These are phyloP conservation scores for Mastomys coucha DNA, from an alignment of 2,113 vertebrate species.

Conservation along the genomic window DNA sequence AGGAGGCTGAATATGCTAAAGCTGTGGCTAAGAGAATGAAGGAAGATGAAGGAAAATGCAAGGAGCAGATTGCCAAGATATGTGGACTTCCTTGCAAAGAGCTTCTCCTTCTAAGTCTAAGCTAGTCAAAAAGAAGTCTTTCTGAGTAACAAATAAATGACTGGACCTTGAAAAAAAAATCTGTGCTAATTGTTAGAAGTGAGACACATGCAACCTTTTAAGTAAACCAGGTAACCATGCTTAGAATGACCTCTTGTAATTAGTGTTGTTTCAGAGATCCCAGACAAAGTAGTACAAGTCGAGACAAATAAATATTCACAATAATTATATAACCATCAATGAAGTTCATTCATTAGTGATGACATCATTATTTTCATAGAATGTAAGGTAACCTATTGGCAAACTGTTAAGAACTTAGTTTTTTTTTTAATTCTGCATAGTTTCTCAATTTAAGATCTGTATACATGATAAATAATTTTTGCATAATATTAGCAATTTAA, in stretches of 20 bases:
- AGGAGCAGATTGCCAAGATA: background rate
- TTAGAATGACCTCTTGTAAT: background rate
- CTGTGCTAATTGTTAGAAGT: background rate
- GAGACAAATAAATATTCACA: background rate
- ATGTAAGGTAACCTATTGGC: background rate
- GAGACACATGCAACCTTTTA: background rate
- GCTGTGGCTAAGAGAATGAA: background rate
- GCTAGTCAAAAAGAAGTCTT: background rate
- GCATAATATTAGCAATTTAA: background rate
- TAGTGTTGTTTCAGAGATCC: background rate
- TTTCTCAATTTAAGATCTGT: background rate
- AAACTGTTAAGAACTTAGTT: background rate
- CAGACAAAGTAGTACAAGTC: background rate
- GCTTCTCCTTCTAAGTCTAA: background rate
- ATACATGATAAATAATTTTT: conserved; percentile 3
- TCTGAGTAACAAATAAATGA: background rate
- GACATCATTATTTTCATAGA: conserved; percentile 26
- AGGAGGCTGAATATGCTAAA: background rate
- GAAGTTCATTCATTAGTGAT: background rate
- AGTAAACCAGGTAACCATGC: background rate
- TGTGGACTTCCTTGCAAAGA: background rate
- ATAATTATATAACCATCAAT: background rate
- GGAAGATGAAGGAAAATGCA: background rate
- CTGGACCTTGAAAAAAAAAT: background rate
- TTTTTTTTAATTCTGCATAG: background rate